Base-by-base conservation (phyloP, 2,888 invertebrate genomes). In the Melanostoma scalare region DNA sequence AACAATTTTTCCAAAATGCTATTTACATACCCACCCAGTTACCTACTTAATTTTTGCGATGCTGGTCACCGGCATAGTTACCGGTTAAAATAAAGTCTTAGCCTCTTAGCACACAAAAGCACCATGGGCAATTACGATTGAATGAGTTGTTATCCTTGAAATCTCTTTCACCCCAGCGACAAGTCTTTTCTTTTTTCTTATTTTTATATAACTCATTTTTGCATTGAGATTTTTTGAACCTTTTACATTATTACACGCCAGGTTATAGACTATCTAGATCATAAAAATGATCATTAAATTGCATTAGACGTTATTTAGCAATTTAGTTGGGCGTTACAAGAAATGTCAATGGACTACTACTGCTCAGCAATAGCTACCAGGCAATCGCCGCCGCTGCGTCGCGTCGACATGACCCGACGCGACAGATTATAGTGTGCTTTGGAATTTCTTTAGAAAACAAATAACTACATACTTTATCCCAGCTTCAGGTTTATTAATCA, bases 81-180 rank as follows among this genome's bases (percentile, higher is more conserved):
- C 78, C 65, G 77, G 58, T 52, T 78, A 30, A 42, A 46, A 40
- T 53, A 60, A 63, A 69, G 44, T 20, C 20, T 20, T 20, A 20
- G 30, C 50, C 53, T 44, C 8, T 72, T 76, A 50, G 68, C 81
- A 68, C 72, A 82, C 72, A 48, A 35, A 20, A 61, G 30, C 61
- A 63, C 48, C 63, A 38, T 56, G 56, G 35, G 8, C 72, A 53
- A 58, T 76, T 67, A 72, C 71, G 55, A 77, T 65, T 72, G 55
- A 68, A 67, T 61, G 61, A 63, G 77, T 73, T 68, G 77, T 63
- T 82, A 82, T 82, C 81, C 81, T 82, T 82, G 81, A 82, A 77
- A 73, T 61, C 50, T 76, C 67, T 68, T 20, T 73, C 72, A 56
- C 81, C 38, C 36, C 61, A 58, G 10, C 44, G 72, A 82, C 81